phyloP scores from a whole-genome alignment of 2,888 invertebrate species.

The Entomobrya proxima region DNA sequence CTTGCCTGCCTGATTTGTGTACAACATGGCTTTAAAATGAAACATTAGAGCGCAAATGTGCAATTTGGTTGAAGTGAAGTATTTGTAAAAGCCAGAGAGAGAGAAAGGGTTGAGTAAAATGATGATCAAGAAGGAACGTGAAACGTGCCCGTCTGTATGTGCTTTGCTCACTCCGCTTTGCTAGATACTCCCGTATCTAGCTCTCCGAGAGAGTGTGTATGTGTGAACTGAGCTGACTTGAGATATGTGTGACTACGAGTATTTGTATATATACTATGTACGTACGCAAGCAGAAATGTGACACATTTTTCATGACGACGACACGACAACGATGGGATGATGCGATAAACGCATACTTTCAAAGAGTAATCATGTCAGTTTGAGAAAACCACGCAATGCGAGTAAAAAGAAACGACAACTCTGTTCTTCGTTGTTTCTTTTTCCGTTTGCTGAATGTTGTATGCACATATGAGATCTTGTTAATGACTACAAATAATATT shows the following conservation, averaged over 20 bases:
- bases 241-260: not conserved
- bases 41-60: slow-evolving; percentile 27
- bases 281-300: slow-evolving; percentile 25
- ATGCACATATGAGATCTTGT: not conserved
- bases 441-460: not conserved
- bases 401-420: slow-evolving; percentile 12
- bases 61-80: slow-evolving; percentile 31
- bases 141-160: slow-evolving; percentile 26
- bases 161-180: too few species aligned
- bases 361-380: slow-evolving; percentile 41
- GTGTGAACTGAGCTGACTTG: not conserved
- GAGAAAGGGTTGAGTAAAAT: too few species aligned
- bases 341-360: slow-evolving; percentile 41
- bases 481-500: slow-evolving; percentile 9
- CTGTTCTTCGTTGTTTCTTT: not conserved
- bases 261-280: not conserved
- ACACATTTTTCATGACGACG: slow-evolving; percentile 45
- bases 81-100: slow-evolving; percentile 2
- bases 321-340: slow-evolving; percentile 32
- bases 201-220: not conserved
- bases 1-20: not conserved
- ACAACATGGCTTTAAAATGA: slow-evolving; percentile 7
- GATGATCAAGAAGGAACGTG: slow-evolving; percentile 6
- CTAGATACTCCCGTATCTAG: too few species aligned
- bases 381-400: slow-evolving; percentile 28